Conservation (phyloP, 1,140 invertebrate genomes). For the Neodiprion fabricii region DNA sequence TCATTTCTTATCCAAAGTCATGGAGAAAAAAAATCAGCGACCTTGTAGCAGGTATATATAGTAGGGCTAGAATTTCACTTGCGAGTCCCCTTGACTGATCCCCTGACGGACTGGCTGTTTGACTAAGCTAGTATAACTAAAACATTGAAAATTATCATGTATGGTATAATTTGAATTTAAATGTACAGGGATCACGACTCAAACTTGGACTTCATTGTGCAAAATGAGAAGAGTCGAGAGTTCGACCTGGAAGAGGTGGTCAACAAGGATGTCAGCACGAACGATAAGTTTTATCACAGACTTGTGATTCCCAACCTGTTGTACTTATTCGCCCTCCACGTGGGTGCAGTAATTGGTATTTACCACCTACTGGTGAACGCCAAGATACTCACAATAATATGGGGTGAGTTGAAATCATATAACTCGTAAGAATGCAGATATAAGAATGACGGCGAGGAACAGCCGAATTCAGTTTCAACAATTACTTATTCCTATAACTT, state of each 20-base stretch:
- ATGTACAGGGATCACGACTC: not conserved
- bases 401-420: conserved; percentile 27
- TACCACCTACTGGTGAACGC: conserved; percentile 23
- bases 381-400: conserved; percentile 25
- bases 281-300: conserved; percentile 20
- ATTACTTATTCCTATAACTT: not conserved
- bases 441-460: too few relatives aligned
- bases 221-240: not conserved
- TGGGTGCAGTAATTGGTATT: conserved; percentile 25
- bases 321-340: conserved; percentile 26
- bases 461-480: too few relatives aligned
- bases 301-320: conserved; percentile 22
- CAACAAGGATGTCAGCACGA: conserved; percentile 13
- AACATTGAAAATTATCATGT: too few relatives aligned
- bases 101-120: too few relatives aligned
- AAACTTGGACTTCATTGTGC: not conserved
- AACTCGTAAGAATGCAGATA: too few relatives aligned
- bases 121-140: too few relatives aligned
- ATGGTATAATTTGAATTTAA: too few relatives aligned
- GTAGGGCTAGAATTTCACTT: too few relatives aligned
- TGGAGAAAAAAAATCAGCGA: too few relatives aligned
- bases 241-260: not conserved
- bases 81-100: too few relatives aligned
- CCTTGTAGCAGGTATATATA: too few relatives aligned
- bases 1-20: too few relatives aligned